Evolutionary conservation across 1,140 invertebrate species (phyloP).

Genomic region (Ectropis grisescens): DNA sequence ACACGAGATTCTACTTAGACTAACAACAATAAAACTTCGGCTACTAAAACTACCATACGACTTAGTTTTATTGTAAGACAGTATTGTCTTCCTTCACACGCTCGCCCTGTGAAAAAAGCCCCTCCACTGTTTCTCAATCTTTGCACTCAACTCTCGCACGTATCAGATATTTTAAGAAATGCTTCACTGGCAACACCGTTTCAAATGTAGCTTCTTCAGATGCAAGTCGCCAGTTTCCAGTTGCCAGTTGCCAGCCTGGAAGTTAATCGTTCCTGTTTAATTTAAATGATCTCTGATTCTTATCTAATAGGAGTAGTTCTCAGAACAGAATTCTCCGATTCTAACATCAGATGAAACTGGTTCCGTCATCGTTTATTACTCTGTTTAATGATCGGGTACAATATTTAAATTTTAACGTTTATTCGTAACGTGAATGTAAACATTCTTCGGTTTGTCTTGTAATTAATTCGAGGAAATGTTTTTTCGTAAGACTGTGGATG

Average conservation of each 20-base stretch:
- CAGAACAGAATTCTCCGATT: constrained; percentile 36
- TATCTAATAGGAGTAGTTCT: constrained; percentile 44
- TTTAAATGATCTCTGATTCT: constrained; percentile 38
- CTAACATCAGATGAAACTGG: constrained; percentile 22
- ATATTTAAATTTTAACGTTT: constrained; percentile 19
- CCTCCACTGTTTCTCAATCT: no score
- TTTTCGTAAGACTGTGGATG: constrained; percentile 9
- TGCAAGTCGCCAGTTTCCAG: no score
- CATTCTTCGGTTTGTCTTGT: background rate
- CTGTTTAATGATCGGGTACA: constrained; percentile 32
- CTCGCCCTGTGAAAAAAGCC: no score
- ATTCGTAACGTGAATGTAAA: constrained; percentile 8
- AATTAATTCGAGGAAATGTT: background rate
- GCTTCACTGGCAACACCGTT: no score
- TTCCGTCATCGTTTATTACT: constrained; percentile 30
- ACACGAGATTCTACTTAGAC: no score
- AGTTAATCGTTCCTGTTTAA: constrained; percentile 27
- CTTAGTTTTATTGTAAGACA: no score
- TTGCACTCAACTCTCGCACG: no score
- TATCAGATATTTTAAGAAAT: no score
- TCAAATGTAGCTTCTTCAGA: no score
- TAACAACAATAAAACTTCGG: no score
- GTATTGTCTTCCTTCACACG: no score
- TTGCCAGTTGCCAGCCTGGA: constrained; percentile 8
- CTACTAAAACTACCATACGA: no score